Evolutionary conservation across 2,888 invertebrate species (phyloP), one percentile per base, ranked within the genome.

Genomic region (Nomada lathburiana): DNA sequence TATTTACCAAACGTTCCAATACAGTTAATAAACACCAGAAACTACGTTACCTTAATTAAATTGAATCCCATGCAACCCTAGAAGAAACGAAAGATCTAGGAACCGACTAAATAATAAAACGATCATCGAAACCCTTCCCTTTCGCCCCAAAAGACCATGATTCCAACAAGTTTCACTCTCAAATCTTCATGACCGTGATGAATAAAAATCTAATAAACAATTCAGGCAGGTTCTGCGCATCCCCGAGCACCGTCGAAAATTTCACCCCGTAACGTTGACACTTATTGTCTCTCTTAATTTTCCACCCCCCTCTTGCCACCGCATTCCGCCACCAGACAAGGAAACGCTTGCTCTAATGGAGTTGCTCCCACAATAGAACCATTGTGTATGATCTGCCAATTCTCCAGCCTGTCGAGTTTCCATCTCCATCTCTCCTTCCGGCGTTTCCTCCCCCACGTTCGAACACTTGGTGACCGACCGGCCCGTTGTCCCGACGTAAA

Each of bases 331-430:
- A 11, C 50, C 57, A 57, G 29, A 59, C 42, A 64, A 50, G 63
- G 84, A 81, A 81, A 84, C 76, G 80, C 52, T 69, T 50, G 73
- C 62, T 71, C 79, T 83, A 88, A 88, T 88, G 84, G 87, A 88
- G 88, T 88, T 85, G 67, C 73, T 67, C 20, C 79, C 55, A 87
- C 88, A 89, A 89, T 89, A 47, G 82, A 47, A 16, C 72, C 72
- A 84, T 88, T 87, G 83, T 89, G 50, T 20, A 80, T 80, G 67
- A 80, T 71, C 70, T 57, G 65, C 55, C 65, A 53, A 76, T 72
- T 74, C 72, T 84, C 69, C 71, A 80, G 73, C 80, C 78, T 83
- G 83, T 80, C 85, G 73, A 53, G 67, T 53, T 47, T 53, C 23
- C 26, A 23, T 26, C 26, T 57, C 57, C 53, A 36, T 64, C 57